Conservation (phyloP, 2,797 vertebrate species). For the Tiaroga cobitis region DNA sequence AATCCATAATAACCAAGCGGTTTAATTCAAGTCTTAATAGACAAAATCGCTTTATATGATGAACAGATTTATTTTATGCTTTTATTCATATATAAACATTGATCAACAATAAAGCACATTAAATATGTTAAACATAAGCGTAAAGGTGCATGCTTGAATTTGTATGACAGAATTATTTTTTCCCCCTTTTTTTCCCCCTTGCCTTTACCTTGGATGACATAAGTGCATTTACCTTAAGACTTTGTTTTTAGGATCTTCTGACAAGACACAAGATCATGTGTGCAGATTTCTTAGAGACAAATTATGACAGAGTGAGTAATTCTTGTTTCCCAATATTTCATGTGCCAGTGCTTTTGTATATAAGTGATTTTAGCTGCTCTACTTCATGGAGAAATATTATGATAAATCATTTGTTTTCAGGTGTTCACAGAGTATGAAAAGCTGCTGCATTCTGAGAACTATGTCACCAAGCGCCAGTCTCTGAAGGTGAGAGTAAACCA, state of each 20-base stretch:
- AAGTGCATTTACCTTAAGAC: background rate
- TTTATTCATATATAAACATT: background rate
- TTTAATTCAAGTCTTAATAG: background rate
- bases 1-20: too few species aligned
- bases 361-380: background rate
- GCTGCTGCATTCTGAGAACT: constrained; percentile 85
- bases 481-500: constrained; percentile 74
- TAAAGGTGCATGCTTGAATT: background rate
- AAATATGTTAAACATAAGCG: background rate
- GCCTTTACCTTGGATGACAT: background rate
- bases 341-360: background rate
- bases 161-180: too few species aligned
- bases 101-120: background rate
- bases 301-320: constrained; percentile 78
- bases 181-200: too few species aligned
- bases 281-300: constrained; percentile 83
- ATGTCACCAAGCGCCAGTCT: constrained; percentile 85
- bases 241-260: constrained; percentile 78
- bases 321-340: background rate
- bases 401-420: constrained; percentile 61
- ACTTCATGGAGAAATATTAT: background rate
- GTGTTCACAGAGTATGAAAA: constrained; percentile 85
- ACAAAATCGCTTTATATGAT: background rate
- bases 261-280: constrained; percentile 86
- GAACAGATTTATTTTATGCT: background rate